A percentile compares a stretch with the other conserved stretches of the same genome.
Evolutionary conservation across 2,113 vertebrate species (phyloP).

Genomic region (Indicator indicator): DNA sequence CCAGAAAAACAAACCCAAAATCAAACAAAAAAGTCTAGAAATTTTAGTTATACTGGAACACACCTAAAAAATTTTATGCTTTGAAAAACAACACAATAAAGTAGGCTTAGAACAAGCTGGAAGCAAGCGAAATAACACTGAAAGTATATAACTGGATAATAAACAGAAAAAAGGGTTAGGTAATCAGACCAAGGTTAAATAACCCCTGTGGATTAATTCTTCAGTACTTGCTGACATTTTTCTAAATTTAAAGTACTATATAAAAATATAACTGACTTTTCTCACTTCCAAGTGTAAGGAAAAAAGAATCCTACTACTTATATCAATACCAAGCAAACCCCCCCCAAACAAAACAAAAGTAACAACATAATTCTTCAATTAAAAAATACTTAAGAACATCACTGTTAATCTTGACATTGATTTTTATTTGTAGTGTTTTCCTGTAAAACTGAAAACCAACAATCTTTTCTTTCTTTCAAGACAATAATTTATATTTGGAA

Average conservation of each 20-base stretch:
- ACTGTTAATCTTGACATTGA: not conserved
- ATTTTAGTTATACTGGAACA: not conserved
- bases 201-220: not conserved
- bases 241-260: not conserved
- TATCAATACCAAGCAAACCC: not conserved
- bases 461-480: not conserved
- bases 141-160: not conserved
- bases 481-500: conserved; percentile 24
- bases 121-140: not conserved
- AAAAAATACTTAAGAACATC: not conserved
- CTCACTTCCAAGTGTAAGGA: not conserved
- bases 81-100: not conserved
- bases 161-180: not conserved
- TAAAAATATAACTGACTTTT: not conserved
- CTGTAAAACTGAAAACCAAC: not conserved
- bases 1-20: not conserved
- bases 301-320: not conserved
- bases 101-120: not conserved
- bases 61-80: not conserved
- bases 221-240: not conserved
- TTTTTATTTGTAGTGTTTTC: not conserved
- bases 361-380: not conserved
- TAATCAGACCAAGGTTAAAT: not conserved
- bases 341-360: not conserved
- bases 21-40: not conserved